phyloP scores from a whole-genome alignment of 2,888 invertebrate species.

The Caenorhabditis auriculariae region DNA sequence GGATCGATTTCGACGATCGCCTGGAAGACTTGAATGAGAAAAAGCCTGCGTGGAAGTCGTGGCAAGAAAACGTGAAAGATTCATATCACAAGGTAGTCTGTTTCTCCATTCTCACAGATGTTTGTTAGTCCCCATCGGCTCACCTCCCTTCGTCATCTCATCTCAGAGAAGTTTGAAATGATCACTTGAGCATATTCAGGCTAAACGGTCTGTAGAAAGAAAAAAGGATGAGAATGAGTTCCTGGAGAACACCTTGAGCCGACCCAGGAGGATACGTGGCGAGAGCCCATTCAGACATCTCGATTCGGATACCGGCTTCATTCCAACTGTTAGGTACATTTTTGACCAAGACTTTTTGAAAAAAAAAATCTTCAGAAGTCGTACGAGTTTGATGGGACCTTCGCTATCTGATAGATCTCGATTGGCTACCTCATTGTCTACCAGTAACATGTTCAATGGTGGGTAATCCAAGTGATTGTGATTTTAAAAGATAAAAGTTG shows the following conservation, averaged over 20 bases:
- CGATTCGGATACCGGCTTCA: constrained; percentile 40
- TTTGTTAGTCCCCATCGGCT: background rate
- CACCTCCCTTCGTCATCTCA: background rate
- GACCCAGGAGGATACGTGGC: constrained; percentile 36
- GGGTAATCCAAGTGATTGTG: too few species aligned
- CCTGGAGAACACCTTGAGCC: constrained; percentile 37
- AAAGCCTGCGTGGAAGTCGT: constrained; percentile 59
- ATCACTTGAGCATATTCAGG: constrained; percentile 29
- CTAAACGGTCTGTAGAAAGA: constrained; percentile 48
- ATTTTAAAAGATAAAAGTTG: too few species aligned
- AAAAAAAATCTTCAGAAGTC: constrained; percentile 15
- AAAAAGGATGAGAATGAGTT: constrained; percentile 54
- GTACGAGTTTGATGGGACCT: constrained; percentile 23
- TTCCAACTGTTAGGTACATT: constrained; percentile 29
- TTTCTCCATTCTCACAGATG: background rate
- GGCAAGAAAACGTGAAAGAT: constrained; percentile 55
- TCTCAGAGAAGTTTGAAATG: background rate
- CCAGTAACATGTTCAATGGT: constrained; percentile 30
- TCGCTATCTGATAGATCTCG: constrained; percentile 25
- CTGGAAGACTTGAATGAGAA: constrained; percentile 41
- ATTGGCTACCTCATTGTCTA: constrained; percentile 20
- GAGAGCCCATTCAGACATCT: constrained; percentile 50
- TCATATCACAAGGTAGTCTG: constrained; percentile 50
- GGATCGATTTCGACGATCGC: constrained; percentile 59
- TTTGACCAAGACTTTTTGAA: background rate